A percentile compares a stretch with the other conserved stretches of the same genome.
Evolutionary conservation across 2,113 vertebrate species (phyloP).

Genomic region (Terrapene triunguis): DNA sequence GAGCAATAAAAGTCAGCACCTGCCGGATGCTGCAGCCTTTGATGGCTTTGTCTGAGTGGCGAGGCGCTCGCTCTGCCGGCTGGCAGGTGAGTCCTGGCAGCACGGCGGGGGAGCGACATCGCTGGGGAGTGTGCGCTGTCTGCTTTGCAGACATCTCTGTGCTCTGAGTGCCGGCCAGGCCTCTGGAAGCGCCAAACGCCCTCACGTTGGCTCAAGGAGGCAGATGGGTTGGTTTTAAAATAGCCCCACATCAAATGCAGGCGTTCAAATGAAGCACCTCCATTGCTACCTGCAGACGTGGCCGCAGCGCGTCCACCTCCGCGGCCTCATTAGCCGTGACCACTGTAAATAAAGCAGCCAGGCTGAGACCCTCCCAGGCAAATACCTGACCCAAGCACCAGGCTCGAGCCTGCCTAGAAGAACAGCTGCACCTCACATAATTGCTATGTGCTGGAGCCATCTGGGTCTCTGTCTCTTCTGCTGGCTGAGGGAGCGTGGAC

Average conservation of each 20-base stretch:
- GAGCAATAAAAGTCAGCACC: constrained; percentile 74
- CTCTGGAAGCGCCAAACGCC: rapidly evolving
- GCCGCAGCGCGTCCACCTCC: rapidly evolving
- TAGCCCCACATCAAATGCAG: background rate
- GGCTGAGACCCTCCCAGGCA: background rate
- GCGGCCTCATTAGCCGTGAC: background rate
- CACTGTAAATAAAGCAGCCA: background rate
- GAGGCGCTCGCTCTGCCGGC: background rate
- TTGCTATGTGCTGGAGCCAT: background rate
- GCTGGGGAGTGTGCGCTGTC: background rate
- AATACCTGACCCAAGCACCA: background rate
- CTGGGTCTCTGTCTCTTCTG: background rate
- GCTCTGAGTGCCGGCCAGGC: background rate
- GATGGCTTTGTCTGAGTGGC: constrained; percentile 62
- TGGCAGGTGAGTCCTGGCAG: background rate
- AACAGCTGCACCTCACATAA: background rate
- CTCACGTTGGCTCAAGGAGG: rapidly evolving
- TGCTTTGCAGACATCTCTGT: background rate
- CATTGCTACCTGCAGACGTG: background rate
- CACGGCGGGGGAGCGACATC: rapidly evolving
- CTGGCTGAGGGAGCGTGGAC: background rate
- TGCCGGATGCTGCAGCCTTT: constrained; percentile 63
- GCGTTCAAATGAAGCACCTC: rapidly evolving
- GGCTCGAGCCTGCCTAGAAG: background rate
- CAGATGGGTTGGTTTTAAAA: background rate